Evolutionary conservation across 2,113 vertebrate genomes (phyloP), one percentile per base, ranked within the genome.

Genomic region (Xenopus borealis): DNA sequence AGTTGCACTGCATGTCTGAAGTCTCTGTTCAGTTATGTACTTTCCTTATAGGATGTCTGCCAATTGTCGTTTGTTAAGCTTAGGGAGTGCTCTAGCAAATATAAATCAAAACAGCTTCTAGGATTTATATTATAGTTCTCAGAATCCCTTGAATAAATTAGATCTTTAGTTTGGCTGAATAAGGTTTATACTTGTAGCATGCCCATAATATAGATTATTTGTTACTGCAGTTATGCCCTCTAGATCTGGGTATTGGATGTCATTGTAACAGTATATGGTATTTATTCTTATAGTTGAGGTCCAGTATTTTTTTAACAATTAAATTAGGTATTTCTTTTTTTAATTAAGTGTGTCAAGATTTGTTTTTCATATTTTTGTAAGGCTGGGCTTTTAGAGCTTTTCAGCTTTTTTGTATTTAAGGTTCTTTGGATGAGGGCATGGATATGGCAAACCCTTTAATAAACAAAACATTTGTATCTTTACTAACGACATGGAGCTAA

Each of bases 81-180:
- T 0, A 40, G 65, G 57, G 65, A 68, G 44, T 61, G 66, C 57
- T 33, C 55, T 47, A 68, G 65, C 58, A 68, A 68, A 75, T 62
- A 75, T 75, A 75, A 75, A 75, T 75, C 72, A 75, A 75, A 75
- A 75, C 57, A 68, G 57, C 57, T 75, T 68, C 23, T 50, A 75
- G 55, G 65, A 75, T 75, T 68, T 75, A 68, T 75, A 68, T 75
- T 30, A 23, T 62, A 59, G 64, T 75, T 75, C 72, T 68, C 65
- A 75, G 72, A 75, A 75, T 68, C 55, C 65, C 20, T 65, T 68
- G 72, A 68, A 75, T 75, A 75, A 68, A 75, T 75, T 75, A 74
- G 72, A 66, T 67, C 65, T 75, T 75, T 75, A 68, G 65, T 68
- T 68, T 75, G 57, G 72, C 72, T 75, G 55, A 68, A 75, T 75